Conservation (phyloP, 2,888 invertebrate genomes). For the Lissocephala sabroskyi region DNA sequence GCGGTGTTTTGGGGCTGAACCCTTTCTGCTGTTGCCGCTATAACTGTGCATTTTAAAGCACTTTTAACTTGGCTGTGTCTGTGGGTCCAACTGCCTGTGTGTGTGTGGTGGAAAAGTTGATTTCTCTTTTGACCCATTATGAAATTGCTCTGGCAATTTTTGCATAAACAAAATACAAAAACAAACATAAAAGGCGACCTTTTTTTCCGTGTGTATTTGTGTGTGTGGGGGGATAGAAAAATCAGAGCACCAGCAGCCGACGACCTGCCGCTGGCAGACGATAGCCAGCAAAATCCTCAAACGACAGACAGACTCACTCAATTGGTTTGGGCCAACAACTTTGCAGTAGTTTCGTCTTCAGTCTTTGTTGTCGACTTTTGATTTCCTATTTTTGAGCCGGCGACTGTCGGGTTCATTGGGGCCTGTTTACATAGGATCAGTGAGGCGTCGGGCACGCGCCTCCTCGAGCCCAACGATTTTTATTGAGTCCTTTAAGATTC, state of each 20-base stretch:
- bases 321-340: not conserved
- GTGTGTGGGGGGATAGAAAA: not conserved
- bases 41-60: constrained; percentile 59
- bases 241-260: no score
- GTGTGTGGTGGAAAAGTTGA: constrained; percentile 45
- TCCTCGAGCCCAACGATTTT: constrained; percentile 53
- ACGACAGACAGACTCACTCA: constrained; percentile 13
- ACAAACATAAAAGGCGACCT: constrained; percentile 56
- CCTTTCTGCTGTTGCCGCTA: constrained; percentile 15
- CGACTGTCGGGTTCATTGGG: no score
- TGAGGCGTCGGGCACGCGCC: constrained; percentile 30
- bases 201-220: no score
- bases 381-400: no score
- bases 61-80: no score
- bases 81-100: constrained; percentile 28
- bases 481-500: constrained; percentile 60
- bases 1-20: no score
- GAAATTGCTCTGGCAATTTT: constrained; percentile 61
- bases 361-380: no score
- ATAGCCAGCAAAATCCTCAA: no score
- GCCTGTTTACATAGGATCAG: constrained; percentile 59
- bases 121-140: constrained; percentile 65
- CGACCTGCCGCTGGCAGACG: no score
- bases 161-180: constrained; percentile 62
- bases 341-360: constrained; percentile 26